Base-by-base conservation (phyloP, 2,113 vertebrate genomes). In the Istiophorus platypterus region DNA sequence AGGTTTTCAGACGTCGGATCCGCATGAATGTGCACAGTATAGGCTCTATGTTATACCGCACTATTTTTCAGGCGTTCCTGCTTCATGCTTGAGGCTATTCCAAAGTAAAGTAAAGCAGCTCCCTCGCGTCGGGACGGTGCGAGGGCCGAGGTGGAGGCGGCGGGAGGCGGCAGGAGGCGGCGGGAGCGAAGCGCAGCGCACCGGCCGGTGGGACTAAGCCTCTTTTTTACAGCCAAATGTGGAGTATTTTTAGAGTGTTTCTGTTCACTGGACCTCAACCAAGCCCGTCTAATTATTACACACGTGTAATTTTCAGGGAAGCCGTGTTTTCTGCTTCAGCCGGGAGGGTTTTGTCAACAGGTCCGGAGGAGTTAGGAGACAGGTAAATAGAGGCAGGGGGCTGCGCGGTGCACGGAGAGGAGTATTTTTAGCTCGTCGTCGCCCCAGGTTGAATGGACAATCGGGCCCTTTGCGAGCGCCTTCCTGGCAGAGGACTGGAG, bases 171-270 rank as follows among this genome's bases (percentile, higher is more conserved):
- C n/a, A n/a, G 75, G 72, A 85, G 42, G 82, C 88, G 78, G 78
- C 57, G 37, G 77, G 61, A 78, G 88, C n/a, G n/a, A n/a, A n/a
- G n/a, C n/a, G n/a, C 20, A 42, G 37, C 39, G 27, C 71, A 52
- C 54, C 4, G 15, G 62, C 54, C 4, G 4, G 56, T 5, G 66
- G 72, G 78, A 74, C 80, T 34, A 63, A 88, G 83, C 56, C 77
- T 7, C 56, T 75, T 7, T 71, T 85, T 90, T 88, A 75, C 79
- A 85, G 82, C 83, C 82, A 51, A 85, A 82, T 5, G 65, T n/a
- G 52, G 77, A n/a, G 68, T 95, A 95, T 95, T 95, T 95, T 93
- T 94, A 92, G 92, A 54, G 42, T 91, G 81, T 93, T 91, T 95
- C 92, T 95, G 91, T 94, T 94, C 93, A 88, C 81, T 90, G 89